Conservation (phyloP, 1,140 invertebrate genomes). For the Lucilia sericata region DNA sequence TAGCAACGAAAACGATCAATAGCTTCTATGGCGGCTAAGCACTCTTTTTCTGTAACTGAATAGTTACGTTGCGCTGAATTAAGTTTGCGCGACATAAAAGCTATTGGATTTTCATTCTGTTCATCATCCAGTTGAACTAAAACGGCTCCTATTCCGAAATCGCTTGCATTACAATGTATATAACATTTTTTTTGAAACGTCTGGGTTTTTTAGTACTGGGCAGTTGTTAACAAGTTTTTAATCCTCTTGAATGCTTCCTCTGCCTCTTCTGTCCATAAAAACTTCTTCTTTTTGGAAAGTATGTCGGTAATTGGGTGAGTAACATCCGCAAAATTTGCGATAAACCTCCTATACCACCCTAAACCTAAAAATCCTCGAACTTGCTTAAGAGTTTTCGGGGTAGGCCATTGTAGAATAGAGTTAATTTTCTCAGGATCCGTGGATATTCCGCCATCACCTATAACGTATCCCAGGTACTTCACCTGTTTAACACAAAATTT, state of each 20-base stretch:
- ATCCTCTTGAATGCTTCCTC: constrained; percentile 34
- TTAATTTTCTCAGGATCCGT: constrained; percentile 50
- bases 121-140: constrained; percentile 16
- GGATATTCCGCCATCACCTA: constrained; percentile 37
- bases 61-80: too few relatives aligned
- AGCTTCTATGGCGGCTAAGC: constrained; percentile 66
- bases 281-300: constrained; percentile 42
- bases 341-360: constrained; percentile 44
- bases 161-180: constrained; percentile 46
- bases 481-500: constrained; percentile 61
- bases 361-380: constrained; percentile 43
- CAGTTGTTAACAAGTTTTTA: constrained; percentile 37
- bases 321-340: constrained; percentile 25
- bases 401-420: constrained; percentile 46
- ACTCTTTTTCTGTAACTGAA: constrained; percentile 56
- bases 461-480: constrained; percentile 46
- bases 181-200: constrained; percentile 43
- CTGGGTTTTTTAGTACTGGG: constrained; percentile 46
- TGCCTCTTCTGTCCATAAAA: constrained; percentile 34
- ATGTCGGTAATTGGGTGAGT: neutral
- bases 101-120: neutral
- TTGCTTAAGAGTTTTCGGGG: constrained; percentile 36
- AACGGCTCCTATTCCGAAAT: constrained; percentile 45
- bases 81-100: too few relatives aligned
- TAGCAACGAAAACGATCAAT: constrained; percentile 66